A percentile compares a stretch with the other conserved stretches of the same genome.
Evolutionary conservation across 2,113 vertebrate species (phyloP).

Genomic region (Piliocolobus tephrosceles): DNA sequence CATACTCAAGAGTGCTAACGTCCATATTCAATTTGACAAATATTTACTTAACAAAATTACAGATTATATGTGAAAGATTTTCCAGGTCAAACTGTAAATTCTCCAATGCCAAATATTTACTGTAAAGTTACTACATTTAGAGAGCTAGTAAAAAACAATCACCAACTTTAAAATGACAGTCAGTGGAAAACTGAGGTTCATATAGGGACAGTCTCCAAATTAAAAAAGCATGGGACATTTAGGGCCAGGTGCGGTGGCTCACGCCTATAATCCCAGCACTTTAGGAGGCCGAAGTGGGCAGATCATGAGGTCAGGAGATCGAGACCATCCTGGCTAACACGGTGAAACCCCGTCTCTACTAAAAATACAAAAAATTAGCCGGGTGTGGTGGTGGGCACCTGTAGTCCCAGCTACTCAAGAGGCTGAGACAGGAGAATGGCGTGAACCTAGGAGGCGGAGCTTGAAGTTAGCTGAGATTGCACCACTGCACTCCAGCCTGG

Average conservation of each 20-base stretch:
- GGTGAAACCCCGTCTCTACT: too few relatives aligned
- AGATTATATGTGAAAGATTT: not conserved
- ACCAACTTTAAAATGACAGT: slow-evolving; percentile 30
- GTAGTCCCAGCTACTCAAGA: too few relatives aligned
- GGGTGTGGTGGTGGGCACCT: fast-evolving
- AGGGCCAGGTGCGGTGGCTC: too few relatives aligned
- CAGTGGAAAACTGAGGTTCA: not conserved
- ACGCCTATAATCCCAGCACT: too few relatives aligned
- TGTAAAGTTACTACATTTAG: not conserved
- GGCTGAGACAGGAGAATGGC: too few relatives aligned
- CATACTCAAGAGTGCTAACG: not conserved
- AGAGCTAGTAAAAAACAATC: slow-evolving; percentile 29
- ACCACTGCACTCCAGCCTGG: too few relatives aligned
- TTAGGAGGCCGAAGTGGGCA: too few relatives aligned
- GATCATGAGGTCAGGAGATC: too few relatives aligned
- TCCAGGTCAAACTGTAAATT: slow-evolving; percentile 33
- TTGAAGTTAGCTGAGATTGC: too few relatives aligned
- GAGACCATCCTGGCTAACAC: too few relatives aligned
- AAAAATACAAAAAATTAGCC: too few relatives aligned
- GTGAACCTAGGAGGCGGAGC: too few relatives aligned
- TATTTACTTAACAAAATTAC: slow-evolving; percentile 26
- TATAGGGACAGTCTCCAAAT: not conserved
- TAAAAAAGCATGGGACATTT: not conserved
- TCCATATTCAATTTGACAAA: slow-evolving; percentile 1
- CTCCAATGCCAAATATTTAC: not conserved